These are phyloP conservation scores for Cheilosia vulpina DNA, from an alignment of 2,888 invertebrate species.

Conservation along the genomic window DNA sequence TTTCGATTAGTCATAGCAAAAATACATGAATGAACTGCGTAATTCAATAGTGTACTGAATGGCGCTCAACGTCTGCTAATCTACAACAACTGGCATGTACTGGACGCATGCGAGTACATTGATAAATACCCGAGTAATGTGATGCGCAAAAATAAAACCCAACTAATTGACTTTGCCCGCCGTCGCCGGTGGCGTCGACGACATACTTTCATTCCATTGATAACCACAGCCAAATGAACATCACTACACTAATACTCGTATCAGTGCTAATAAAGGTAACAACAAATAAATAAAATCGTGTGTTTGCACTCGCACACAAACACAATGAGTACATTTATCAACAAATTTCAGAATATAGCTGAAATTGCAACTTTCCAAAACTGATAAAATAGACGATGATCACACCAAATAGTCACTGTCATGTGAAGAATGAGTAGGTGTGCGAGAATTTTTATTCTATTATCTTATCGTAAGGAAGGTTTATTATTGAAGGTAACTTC, in stretches of 20 bases:
- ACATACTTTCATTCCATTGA: slow-evolving; percentile 58
- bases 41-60: slow-evolving; percentile 37
- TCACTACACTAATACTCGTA: slow-evolving; percentile 8
- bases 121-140: slow-evolving; percentile 35
- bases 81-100: slow-evolving; percentile 41
- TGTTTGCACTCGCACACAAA: slow-evolving; percentile 7
- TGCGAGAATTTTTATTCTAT: not conserved
- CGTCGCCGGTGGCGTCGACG: slow-evolving; percentile 1
- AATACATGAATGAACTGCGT: slow-evolving; percentile 62
- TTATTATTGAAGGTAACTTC: not conserved
- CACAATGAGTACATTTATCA: slow-evolving; percentile 12
- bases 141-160: slow-evolving; percentile 41
- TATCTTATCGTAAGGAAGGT: slow-evolving; percentile 9
- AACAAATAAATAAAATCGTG: slow-evolving; percentile 8
- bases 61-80: slow-evolving; percentile 15
- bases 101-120: slow-evolving; percentile 40
- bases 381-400: slow-evolving; percentile 30
- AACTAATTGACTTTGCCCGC: slow-evolving; percentile 20
- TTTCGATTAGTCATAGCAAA: slow-evolving; percentile 41
- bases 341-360: slow-evolving; percentile 31
- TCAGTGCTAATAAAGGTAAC: slow-evolving; percentile 4
- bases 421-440: not conserved
- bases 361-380: slow-evolving; percentile 8
- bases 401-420: slow-evolving; percentile 15
- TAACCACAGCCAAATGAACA: slow-evolving; percentile 22